These are phyloP conservation scores for Cephalopachus bancanus DNA, from an alignment of 2,797 vertebrate genomes.

Conservation along the genomic window DNA sequence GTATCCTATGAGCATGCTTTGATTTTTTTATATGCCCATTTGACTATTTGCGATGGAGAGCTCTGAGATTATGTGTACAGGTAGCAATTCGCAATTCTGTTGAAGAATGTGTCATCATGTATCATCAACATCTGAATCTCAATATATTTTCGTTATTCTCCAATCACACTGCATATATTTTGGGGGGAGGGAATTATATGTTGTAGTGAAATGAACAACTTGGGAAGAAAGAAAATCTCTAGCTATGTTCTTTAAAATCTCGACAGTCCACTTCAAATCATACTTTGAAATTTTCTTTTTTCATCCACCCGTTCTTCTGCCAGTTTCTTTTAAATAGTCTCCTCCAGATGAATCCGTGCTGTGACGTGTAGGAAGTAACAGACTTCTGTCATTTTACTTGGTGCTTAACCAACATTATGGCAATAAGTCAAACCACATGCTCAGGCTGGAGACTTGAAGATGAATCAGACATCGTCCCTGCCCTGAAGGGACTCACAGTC, in stretches of 20 bases:
- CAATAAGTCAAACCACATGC: not conserved
- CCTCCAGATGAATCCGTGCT: not conserved
- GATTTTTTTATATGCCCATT: not conserved
- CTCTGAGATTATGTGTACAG: not conserved
- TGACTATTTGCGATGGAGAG: not conserved
- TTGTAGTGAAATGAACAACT: constrained; percentile 47
- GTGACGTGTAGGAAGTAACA: not conserved
- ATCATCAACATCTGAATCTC: constrained; percentile 56
- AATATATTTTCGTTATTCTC: constrained; percentile 4
- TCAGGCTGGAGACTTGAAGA: not conserved
- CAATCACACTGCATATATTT: not conserved
- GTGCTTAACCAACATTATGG: not conserved
- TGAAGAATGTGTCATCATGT: constrained; percentile 54
- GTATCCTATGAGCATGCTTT: constrained; percentile 1
- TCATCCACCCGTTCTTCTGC: not conserved
- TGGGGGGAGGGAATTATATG: not conserved
- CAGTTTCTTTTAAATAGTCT: not conserved
- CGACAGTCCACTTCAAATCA: not conserved
- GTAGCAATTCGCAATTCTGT: constrained; percentile 43
- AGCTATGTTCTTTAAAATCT: constrained; percentile 26
- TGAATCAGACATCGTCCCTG: not conserved
- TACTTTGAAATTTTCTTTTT: not conserved
- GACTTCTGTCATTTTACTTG: not conserved
- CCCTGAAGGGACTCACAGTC: not conserved
- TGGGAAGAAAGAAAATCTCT: constrained; percentile 29